Evolutionary conservation across 2,888 invertebrate species (phyloP), one percentile per base, ranked within the genome.

Genomic region (Myopa tessellatipennis): DNA sequence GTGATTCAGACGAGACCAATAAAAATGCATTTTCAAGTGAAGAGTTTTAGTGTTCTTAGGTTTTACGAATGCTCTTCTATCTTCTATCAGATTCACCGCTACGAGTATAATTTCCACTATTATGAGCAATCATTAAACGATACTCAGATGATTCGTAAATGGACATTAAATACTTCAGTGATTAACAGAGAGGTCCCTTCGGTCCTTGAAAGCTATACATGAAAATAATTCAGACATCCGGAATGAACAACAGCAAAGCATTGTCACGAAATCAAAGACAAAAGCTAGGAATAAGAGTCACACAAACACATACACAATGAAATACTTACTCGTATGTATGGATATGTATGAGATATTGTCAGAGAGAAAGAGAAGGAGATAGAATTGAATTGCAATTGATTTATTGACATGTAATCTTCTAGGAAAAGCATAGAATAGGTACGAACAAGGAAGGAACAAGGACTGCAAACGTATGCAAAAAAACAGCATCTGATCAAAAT

Each of bases 331-430:
- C 8, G 18, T 2, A 26, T 26, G 26, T 26, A 26, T 26, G 26
- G 36, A 26, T 26, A 26, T 26, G 26, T 26, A 26, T 26, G 26
- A 26, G 26, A 26, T 26, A 26, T 26, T 26, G 26, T 26, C 26
- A 38, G 40, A 67, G 12, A 2, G 26, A 26, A n/a, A 45, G 34
- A 70, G 18, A 36, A 10, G 16, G 55, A 65, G 5, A 36, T 10
- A 26, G 65, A 65, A 67, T n/a, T 26, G 69, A 70, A 55, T 70
- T 55, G 70, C 70, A 69, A 69, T 45, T 71, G 60, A 55, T 60
- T 60, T 72, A 60, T 72, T 36, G 18, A n/a, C 72, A 72, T 72
- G 45, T 38, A 26, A 72, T 34, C 60, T 10, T 72, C 58, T 72
- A 18, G 60, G 72, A 16, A 70, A 72, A 55, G 6, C 38, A 61